Base-by-base conservation (phyloP, 1,140 invertebrate genomes). In the Euwallacea similis region DNA sequence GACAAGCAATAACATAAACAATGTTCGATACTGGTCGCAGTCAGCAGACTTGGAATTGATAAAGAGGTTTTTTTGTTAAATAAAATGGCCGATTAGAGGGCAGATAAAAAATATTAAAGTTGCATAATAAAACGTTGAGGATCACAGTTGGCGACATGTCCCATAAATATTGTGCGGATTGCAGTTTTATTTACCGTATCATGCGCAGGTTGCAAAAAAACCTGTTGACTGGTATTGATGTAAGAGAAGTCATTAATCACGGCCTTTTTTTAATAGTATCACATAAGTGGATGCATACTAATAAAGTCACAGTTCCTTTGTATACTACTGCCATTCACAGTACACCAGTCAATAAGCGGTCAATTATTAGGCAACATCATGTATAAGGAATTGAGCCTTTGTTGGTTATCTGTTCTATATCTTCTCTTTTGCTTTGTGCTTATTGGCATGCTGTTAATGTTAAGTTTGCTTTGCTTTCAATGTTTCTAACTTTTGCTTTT, bases 401-500 rank as follows among this genome's bases (percentile, higher is more conserved):
- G 21, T 33, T 33, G 21, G 16, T 21, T 33, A 33, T 16, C 16
- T 59, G 13, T 16, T 33, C 16, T 42, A 21, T 21, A 21, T 60
- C 15, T 21, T 60, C 7, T 16, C 46, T 11, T 11, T 54, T 66
- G 47, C 53, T 42, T 54, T 54, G 8, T 67, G 47, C 41, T 33
- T 33, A 33, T 33, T 33, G 21, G 58, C 58, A 50, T 67, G 65
- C 50, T 67, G 58, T 16, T 60, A 68, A 59, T 68, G 55, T 66
- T 58, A 65, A 65, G 66, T 61, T 72, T 60, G 54, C 62, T 66
- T 65, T 66, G 41, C 53, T 60, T 66, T 71, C 13, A 11, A 55
- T 60, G 61, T 62, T 71, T 65, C 56, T 71, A 67, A 72, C 59
- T 54, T 43, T 58, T 72, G 33, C 59, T 62, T 72, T 72, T 62